These are phyloP conservation scores for Entomobrya proxima DNA, from an alignment of 2,888 invertebrate species.

Conservation along the genomic window DNA sequence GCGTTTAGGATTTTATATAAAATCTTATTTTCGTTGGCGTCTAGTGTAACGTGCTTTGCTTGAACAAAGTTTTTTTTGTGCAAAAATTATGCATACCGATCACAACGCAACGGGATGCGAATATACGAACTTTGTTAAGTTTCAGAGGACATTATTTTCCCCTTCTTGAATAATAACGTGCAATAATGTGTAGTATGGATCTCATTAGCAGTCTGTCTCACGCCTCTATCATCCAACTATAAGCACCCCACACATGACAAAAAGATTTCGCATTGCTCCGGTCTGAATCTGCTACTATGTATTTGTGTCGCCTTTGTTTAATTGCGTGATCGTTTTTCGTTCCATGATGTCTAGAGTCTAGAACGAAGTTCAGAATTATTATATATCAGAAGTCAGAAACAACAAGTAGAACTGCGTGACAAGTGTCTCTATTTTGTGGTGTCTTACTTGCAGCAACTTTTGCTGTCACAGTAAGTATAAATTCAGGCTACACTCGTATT, in stretches of 20 bases:
- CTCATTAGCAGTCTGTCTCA: slow-evolving; percentile 49
- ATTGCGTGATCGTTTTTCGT: background rate
- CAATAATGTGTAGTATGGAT: slow-evolving; percentile 21
- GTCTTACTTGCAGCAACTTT: too few species aligned
- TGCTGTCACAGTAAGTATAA: too few species aligned
- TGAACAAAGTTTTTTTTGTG: background rate
- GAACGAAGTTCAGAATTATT: background rate
- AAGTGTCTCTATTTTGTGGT: too few species aligned
- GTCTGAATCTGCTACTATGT: background rate
- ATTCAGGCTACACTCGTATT: too few species aligned
- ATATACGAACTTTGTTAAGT: background rate
- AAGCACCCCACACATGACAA: too few species aligned
- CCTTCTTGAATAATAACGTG: slow-evolving; percentile 41
- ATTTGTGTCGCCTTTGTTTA: background rate
- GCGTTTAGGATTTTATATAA: too few species aligned
- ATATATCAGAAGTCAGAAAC: background rate
- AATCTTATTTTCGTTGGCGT: background rate
- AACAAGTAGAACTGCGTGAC: background rate
- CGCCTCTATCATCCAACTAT: background rate
- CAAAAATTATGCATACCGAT: slow-evolving; percentile 13
- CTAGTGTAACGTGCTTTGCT: background rate
- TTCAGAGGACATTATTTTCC: slow-evolving; percentile 42
- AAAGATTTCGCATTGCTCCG: background rate
- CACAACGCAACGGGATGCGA: background rate
- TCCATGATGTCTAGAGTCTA: background rate